A percentile compares a stretch with the other conserved stretches of the same genome.
Evolutionary conservation across 2,797 vertebrate species (phyloP).

Genomic region (Sciurus vulgaris): DNA sequence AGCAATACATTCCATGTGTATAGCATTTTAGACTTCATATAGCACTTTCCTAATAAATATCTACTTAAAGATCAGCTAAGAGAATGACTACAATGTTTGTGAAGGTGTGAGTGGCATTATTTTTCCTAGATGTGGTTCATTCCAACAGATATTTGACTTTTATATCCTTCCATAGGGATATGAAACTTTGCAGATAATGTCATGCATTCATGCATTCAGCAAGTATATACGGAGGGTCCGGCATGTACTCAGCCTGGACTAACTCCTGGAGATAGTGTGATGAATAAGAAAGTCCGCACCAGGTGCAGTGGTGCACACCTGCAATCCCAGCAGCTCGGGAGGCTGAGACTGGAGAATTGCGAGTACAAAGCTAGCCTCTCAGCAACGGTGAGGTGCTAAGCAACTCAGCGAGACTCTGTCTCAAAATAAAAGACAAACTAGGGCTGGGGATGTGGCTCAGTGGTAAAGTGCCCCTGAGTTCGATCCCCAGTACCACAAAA

Average conservation of each 20-base stretch:
- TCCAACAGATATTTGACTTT: not conserved
- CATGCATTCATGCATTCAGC: not conserved
- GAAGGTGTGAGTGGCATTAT: not conserved
- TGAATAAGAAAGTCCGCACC: not conserved
- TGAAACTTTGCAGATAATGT: not conserved
- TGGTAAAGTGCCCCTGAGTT: no score
- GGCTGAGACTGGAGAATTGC: no score
- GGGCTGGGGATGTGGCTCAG: no score
- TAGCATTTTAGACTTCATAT: not conserved
- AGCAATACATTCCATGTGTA: not conserved
- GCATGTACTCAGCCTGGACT: not conserved
- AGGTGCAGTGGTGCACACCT: no score
- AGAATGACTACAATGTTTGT: not conserved
- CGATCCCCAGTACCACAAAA: no score
- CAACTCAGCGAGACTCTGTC: no score
- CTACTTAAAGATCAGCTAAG: not conserved
- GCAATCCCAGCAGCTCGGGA: no score
- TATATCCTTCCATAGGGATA: not conserved
- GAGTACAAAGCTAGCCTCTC: no score
- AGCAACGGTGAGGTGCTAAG: no score
- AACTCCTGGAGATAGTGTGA: not conserved
- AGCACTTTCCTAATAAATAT: not conserved
- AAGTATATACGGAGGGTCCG: not conserved
- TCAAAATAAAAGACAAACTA: no score
- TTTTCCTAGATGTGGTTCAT: not conserved